Evolutionary conservation across 2,113 vertebrate species (phyloP).

Genomic region (Muntiacus muntjak): DNA sequence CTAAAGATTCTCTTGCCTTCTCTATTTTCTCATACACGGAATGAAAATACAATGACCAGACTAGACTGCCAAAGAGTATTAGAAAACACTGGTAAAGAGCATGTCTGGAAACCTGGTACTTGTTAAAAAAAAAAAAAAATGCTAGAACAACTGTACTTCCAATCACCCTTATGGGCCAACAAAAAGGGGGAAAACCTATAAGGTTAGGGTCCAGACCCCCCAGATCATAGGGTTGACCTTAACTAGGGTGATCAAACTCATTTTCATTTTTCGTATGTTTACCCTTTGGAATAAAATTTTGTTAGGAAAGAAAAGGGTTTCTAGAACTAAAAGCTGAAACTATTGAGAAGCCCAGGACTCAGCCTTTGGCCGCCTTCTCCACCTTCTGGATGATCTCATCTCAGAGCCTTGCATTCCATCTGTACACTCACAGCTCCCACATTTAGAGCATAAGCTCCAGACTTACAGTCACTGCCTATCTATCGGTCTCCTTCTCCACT

Average conservation of each 20-base stretch:
- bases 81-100: not conserved
- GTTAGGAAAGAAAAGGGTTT: not conserved
- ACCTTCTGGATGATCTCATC: not conserved
- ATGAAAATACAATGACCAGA: not conserved
- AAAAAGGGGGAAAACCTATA: not conserved
- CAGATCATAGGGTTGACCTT: not conserved
- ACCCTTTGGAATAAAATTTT: not conserved
- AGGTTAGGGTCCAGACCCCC: not conserved
- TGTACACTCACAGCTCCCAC: rapidly evolving
- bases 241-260: not conserved
- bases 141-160: not conserved
- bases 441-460: not conserved
- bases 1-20: not conserved
- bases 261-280: not conserved
- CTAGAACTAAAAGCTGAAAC: not conserved
- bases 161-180: not conserved
- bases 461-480: rapidly evolving
- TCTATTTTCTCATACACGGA: not conserved
- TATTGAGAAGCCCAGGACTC: not conserved
- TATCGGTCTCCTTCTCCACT: not conserved
- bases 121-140: not conserved
- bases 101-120: not conserved
- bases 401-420: not conserved
- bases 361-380: too few relatives aligned
- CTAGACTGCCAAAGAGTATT: not conserved